Conservation (phyloP, 1,140 invertebrate species). For the Trissolcus basalis region DNA sequence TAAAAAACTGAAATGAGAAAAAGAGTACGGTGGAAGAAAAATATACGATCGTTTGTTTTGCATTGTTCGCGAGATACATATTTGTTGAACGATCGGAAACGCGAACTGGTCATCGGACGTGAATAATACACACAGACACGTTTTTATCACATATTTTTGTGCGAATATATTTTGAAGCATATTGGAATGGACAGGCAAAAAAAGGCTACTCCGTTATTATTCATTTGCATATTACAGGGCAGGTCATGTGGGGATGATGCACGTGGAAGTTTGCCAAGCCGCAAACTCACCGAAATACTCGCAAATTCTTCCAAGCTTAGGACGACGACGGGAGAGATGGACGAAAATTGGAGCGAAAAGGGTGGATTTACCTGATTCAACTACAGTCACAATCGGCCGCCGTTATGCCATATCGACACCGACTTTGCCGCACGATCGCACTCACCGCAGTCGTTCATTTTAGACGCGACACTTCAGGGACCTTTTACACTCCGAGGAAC, state of each 20-base stretch:
- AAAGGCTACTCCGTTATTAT: conserved; percentile 50
- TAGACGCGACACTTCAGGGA: conserved; percentile 1
- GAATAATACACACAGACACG: background rate
- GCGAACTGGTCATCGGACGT: background rate
- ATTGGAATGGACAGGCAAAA: conserved; percentile 6
- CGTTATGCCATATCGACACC: conserved; percentile 45
- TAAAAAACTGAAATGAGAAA: too few species aligned
- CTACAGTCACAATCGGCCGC: conserved; percentile 28
- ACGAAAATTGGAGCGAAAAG: conserved; percentile 38
- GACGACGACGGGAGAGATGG: conserved; percentile 20
- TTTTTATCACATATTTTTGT: background rate
- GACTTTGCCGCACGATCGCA: conserved; percentile 43
- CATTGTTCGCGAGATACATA: too few species aligned
- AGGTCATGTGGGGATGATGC: conserved; percentile 43
- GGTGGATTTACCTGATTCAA: conserved; percentile 53
- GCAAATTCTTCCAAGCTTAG: conserved; percentile 52
- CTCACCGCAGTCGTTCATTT: conserved; percentile 23
- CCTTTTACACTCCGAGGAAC: conserved; percentile 9
- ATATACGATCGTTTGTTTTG: too few species aligned
- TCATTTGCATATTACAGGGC: conserved; percentile 59
- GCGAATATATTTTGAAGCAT: background rate
- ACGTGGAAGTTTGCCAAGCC: conserved; percentile 57
- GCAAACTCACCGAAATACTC: conserved; percentile 42
- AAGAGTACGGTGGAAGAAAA: too few species aligned
- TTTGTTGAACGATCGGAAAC: background rate